Conservation (phyloP, 1,140 invertebrate species). For the Phocides pigmalion region DNA sequence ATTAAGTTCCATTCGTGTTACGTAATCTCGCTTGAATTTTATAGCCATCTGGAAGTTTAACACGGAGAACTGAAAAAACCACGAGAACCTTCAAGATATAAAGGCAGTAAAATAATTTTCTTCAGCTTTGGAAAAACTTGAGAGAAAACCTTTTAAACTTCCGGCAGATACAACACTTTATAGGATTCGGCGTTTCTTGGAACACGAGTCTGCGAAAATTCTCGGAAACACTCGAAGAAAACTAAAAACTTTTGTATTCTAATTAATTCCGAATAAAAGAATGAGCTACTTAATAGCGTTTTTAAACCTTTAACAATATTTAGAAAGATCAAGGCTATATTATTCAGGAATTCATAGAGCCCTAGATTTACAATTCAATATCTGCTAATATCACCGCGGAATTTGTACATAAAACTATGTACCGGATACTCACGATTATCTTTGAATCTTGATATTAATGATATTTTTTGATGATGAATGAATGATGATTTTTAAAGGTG, state of each 20-base stretch:
- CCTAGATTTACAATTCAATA: too few relatives aligned
- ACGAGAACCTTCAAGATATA: neutral
- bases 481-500: too few relatives aligned
- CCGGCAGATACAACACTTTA: conserved; percentile 14
- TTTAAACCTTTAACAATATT: too few relatives aligned
- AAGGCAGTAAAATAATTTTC: conserved; percentile 1
- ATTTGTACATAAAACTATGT: too few relatives aligned
- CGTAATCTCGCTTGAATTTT: conserved; percentile 10
- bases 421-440: too few relatives aligned
- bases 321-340: too few relatives aligned
- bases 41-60: neutral
- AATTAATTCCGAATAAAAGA: neutral
- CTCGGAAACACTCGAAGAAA: neutral
- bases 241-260: conserved; percentile 1
- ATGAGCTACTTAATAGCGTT: too few relatives aligned
- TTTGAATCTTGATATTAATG: too few relatives aligned
- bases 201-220: neutral
- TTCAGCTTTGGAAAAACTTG: neutral
- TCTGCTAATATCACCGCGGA: too few relatives aligned
- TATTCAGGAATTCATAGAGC: too few relatives aligned
- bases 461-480: too few relatives aligned
- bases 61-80: neutral
- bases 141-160: conserved; percentile 2
- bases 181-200: neutral
- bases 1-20: conserved; percentile 8